Conservation (phyloP, 2,797 vertebrate species). For the Pipistrellus nathusii region DNA sequence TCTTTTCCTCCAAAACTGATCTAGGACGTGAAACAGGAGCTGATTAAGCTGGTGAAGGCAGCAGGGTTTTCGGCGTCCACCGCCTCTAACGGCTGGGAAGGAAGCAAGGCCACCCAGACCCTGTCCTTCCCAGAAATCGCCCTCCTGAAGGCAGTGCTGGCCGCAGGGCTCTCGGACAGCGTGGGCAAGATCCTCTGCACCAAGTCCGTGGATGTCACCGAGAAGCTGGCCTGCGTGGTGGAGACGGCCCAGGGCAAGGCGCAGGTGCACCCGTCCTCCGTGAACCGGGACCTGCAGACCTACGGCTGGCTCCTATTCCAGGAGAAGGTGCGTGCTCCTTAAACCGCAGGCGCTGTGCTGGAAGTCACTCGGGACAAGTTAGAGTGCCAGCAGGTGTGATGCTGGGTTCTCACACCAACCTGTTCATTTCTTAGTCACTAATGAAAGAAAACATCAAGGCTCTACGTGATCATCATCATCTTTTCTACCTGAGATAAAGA, state of each 20-base stretch:
- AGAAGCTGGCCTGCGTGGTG: conserved; percentile 92
- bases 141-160: conserved; percentile 94
- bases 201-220: conserved; percentile 94
- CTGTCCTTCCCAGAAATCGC: conserved; percentile 91
- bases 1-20: conserved; percentile 19
- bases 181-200: conserved; percentile 92
- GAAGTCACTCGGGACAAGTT: neutral
- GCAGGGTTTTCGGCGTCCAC: conserved; percentile 91
- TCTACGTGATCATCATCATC: neutral
- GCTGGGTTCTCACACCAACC: neutral
- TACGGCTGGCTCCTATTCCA: conserved; percentile 98
- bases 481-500: conserved; percentile 20
- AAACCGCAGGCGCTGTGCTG: neutral
- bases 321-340: conserved; percentile 91
- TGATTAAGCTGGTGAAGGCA: conserved; percentile 94
- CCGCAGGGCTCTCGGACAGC: conserved; percentile 97
- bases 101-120: conserved; percentile 62
- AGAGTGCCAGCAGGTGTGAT: neutral
- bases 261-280: conserved; percentile 96
- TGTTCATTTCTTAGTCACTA: neutral
- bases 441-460: neutral
- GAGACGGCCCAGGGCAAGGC: conserved; percentile 97
- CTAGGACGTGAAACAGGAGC: conserved; percentile 95
- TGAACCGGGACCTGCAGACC: conserved; percentile 95
- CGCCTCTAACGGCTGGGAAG: conserved; percentile 69